Evolutionary conservation across 2,888 invertebrate genomes (phyloP).

Genomic region (Marronus borbonicus): DNA sequence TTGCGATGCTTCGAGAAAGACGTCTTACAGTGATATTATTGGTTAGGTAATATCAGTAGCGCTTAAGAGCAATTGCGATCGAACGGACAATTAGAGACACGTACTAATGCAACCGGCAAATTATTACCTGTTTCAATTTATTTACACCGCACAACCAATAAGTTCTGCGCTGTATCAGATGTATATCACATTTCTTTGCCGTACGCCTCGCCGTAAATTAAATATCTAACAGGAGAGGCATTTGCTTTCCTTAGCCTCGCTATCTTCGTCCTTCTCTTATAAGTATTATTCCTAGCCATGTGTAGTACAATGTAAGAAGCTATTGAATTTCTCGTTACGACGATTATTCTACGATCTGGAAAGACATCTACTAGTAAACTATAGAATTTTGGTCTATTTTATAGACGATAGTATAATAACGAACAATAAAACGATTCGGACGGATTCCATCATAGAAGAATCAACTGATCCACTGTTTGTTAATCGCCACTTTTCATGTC

Average conservation of each 20-base stretch:
- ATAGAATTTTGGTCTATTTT: no score
- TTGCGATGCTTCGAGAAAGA: slow-evolving; percentile 13
- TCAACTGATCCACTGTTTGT: no score
- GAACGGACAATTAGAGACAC: slow-evolving; percentile 44
- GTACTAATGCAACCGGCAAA: slow-evolving; percentile 44
- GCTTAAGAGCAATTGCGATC: slow-evolving; percentile 31
- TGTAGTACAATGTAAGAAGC: background rate
- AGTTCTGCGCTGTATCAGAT: slow-evolving; percentile 26
- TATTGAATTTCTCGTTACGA: background rate
- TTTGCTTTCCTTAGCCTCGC: slow-evolving; percentile 11
- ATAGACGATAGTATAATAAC: no score
- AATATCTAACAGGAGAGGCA: slow-evolving; percentile 35
- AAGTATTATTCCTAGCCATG: slow-evolving; percentile 4
- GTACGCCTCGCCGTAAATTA: slow-evolving; percentile 30
- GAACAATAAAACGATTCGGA: no score
- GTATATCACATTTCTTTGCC: slow-evolving; percentile 44
- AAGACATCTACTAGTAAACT: no score
- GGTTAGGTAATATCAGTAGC: slow-evolving; percentile 42
- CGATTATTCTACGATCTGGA: no score
- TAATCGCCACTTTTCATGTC: no score
- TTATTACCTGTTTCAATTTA: slow-evolving; percentile 44
- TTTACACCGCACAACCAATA: slow-evolving; percentile 31
- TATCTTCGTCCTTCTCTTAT: background rate
- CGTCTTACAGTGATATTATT: background rate
- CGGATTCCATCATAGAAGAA: no score